Conservation (phyloP, 2,113 vertebrate genomes). For the Myrmecobius fasciatus region DNA sequence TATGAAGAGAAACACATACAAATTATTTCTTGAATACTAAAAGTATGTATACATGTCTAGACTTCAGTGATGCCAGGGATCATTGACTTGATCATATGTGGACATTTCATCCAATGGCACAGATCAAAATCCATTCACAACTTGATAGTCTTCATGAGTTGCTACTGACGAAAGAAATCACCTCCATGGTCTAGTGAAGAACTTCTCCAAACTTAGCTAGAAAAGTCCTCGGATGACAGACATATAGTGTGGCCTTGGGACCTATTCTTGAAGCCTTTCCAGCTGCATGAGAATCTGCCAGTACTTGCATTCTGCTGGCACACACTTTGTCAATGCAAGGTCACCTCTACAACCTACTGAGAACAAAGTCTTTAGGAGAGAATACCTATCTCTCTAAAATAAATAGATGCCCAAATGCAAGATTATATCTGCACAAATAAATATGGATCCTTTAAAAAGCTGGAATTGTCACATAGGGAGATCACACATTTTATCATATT, state of each 20-base stretch:
- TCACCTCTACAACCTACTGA: neutral
- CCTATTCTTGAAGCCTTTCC: neutral
- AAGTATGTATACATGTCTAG: neutral
- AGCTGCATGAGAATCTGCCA: neutral
- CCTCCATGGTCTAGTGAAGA: neutral
- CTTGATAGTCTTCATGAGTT: neutral
- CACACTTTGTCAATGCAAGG: neutral
- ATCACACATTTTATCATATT: neutral
- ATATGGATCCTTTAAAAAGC: neutral
- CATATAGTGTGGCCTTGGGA: neutral
- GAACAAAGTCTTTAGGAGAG: neutral
- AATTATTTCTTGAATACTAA: neutral
- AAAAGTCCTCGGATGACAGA: neutral
- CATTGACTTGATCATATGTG: neutral
- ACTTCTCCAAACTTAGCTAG: neutral
- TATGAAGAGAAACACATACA: conserved; percentile 3
- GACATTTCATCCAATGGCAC: neutral
- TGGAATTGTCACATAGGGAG: neutral
- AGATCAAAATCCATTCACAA: neutral
- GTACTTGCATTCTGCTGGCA: neutral
- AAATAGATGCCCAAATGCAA: neutral
- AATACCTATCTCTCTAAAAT: neutral
- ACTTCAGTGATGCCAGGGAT: neutral
- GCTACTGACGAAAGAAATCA: neutral
- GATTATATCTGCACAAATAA: conserved; percentile 27